Percentiles rank a stretch among this genome's conserved stretches.
These are phyloP conservation scores for Aphelocoma coerulescens DNA, from an alignment of 2,113 vertebrate genomes.

Conservation along the genomic window DNA sequence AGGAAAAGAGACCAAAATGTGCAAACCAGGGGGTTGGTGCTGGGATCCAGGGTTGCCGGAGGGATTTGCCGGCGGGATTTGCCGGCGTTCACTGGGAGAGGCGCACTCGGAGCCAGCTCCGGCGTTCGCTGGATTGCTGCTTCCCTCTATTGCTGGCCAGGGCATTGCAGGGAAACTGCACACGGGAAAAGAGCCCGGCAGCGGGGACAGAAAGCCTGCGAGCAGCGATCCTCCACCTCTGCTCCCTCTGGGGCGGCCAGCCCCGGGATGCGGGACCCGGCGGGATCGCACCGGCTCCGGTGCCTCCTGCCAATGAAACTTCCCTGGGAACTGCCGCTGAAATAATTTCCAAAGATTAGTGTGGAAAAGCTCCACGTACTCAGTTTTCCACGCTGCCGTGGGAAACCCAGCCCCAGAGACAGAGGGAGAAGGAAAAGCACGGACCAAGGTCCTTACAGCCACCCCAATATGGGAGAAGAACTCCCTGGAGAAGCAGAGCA, in stretches of 20 bases:
- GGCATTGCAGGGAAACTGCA: conserved; percentile 20
- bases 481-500: background rate
- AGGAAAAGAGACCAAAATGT: background rate
- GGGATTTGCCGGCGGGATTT: background rate
- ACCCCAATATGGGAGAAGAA: rapidly evolving
- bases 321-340: background rate
- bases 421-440: background rate
- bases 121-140: background rate
- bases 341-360: background rate
- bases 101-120: background rate
- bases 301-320: rapidly evolving
- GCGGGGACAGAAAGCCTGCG: rapidly evolving
- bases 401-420: background rate
- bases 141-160: conserved; percentile 46
- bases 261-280: background rate
- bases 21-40: background rate
- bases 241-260: background rate
- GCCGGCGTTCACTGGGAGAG: background rate
- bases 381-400: background rate
- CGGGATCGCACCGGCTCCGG: rapidly evolving
- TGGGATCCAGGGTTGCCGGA: background rate
- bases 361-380: background rate
- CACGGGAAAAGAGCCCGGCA: background rate
- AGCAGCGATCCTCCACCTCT: rapidly evolving
- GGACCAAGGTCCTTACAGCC: background rate